Base-by-base conservation (phyloP, 2,113 vertebrate species). In the Carassius carassius region DNA sequence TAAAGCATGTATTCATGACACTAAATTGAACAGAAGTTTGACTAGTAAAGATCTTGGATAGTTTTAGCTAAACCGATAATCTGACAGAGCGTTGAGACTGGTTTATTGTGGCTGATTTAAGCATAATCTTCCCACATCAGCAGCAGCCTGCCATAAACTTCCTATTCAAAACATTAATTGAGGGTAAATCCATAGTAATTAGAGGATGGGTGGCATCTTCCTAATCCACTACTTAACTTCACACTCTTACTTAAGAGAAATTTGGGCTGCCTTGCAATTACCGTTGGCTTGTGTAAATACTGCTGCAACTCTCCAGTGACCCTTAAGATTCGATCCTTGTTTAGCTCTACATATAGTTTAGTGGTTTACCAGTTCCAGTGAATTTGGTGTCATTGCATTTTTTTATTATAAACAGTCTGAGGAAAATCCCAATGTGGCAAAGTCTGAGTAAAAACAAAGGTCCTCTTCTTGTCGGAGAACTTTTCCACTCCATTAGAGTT, bases 401-500 rank as follows among this genome's bases (percentile, higher is more conserved):
- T 44, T 82, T 32, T 81, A 17, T 83, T 84, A 69, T 67, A 85
- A 77, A 87, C 74, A 73, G 74, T 85, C 25, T 23, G 32, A 78
- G 60, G 47, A 70, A 65, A 62, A 77, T 19, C 35, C 70, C 51
- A 58, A 16, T 67, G 21, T 41, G 70, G 74, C 41, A 67, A 58
- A 83, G 56, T 79, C 60, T 49, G 76, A 62, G 83, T 62, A 7
- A 77, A 84, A 88, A 88, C 84, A 90, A 87, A 84, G 0, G 63
- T 62, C 63, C 78, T 84, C 78, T 85, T 87, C 85, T 86, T 89
- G 74, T 67, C 13, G 21, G 23, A 90, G 6, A 54, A 51, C 80
- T 84, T 78, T 89, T 76, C 77, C 77, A 86, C 77, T 86, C 77
- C 81, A 78, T 89, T 77, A 60, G 76, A 82, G 65, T 80, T 75